These are phyloP conservation scores for Oreortyx pictus DNA, from an alignment of 2,797 vertebrate genomes.

Conservation along the genomic window DNA sequence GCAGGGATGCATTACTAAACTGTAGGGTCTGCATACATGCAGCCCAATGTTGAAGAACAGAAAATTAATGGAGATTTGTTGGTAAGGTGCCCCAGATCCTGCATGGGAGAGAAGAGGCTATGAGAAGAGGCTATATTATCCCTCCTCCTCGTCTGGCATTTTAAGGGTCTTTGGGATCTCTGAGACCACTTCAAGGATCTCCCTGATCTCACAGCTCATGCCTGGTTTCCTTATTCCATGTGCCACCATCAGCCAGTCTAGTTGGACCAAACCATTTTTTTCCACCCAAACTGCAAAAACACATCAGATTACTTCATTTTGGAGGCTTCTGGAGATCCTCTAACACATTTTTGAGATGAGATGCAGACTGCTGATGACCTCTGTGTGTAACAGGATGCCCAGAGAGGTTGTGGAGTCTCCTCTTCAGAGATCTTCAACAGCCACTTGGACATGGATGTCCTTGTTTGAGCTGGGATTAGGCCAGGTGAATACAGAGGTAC, in stretches of 20 bases:
- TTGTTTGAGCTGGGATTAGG: neutral
- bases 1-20: neutral
- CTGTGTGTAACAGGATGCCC: neutral
- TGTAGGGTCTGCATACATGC: fast-evolving
- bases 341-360: neutral
- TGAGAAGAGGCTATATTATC: fast-evolving
- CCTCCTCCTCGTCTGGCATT: neutral
- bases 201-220: neutral
- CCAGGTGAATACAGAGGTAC: neutral
- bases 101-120: fast-evolving
- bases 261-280: neutral
- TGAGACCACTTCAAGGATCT: neutral
- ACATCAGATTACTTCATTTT: neutral
- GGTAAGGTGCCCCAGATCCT: neutral
- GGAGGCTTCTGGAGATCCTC: neutral
- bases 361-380: neutral
- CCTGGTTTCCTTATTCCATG: neutral
- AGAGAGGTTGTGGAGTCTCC: neutral
- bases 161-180: neutral
- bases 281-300: neutral
- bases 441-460: neutral
- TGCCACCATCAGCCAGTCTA: neutral
- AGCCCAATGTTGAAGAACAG: fast-evolving
- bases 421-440: neutral
- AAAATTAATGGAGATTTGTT: neutral